Percentiles rank a stretch among this genome's conserved stretches.
Evolutionary conservation across 2,797 vertebrate genomes (phyloP).

Genomic region (Spinus pinus): DNA sequence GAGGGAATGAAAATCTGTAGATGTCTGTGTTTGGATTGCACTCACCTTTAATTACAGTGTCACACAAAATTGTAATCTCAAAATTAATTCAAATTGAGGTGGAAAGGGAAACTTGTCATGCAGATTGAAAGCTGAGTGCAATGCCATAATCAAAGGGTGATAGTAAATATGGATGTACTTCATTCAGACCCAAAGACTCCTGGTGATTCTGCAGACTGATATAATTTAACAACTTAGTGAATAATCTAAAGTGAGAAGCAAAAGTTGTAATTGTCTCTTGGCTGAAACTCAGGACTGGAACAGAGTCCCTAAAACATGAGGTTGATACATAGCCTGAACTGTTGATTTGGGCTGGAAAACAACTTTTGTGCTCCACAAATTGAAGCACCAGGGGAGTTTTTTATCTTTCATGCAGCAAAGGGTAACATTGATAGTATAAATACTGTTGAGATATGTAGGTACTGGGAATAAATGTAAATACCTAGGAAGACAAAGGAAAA

Average conservation of each 20-base stretch:
- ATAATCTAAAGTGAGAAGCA: background rate
- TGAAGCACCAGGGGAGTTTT: background rate
- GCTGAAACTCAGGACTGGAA: background rate
- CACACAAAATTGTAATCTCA: constrained; percentile 4
- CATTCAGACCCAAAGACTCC: background rate
- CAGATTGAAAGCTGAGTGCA: constrained; percentile 18
- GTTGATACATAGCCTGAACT: background rate
- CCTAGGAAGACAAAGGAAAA: background rate
- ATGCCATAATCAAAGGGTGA: background rate
- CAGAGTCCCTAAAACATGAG: background rate
- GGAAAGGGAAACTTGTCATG: constrained; percentile 1
- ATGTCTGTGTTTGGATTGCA: constrained; percentile 29
- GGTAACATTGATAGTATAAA: background rate
- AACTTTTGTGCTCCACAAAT: background rate
- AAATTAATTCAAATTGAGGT: constrained; percentile 43
- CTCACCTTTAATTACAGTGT: background rate
- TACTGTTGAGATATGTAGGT: background rate
- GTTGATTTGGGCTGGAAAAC: background rate
- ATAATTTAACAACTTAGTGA: background rate
- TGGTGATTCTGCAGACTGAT: background rate
- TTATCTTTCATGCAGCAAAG: background rate
- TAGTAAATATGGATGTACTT: background rate
- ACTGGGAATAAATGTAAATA: background rate
- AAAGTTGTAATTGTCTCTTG: background rate
- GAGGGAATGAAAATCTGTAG: background rate